Base-by-base conservation (phyloP, 2,888 invertebrate genomes). In the Allacma fusca region DNA sequence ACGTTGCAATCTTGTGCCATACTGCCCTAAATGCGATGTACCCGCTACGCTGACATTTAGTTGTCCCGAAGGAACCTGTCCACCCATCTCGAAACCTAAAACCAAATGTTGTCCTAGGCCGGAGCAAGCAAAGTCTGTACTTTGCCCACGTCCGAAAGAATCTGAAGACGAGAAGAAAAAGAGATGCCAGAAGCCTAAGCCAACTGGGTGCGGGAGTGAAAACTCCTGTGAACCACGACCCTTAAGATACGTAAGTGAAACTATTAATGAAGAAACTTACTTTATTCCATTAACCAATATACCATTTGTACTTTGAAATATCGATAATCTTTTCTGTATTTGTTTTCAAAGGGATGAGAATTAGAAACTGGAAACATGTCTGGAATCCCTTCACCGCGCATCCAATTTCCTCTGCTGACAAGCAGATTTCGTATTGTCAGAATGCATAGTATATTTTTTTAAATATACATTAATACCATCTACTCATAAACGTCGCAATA, bases 11-110 rank as follows among this genome's bases (percentile, higher is more conserved):
- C 59, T 59, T n/a, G 59, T 59, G n/a, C 59, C 59, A n/a, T 59
- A 59, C n/a, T 59, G 59, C 59, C 59, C 59, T n/a, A 59, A 59
- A 59, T 59, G 59, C n/a, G 59, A 59, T 5, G 59, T 59, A 21
- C 59, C 59, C 23, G 7, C 9, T 7, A 59, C 59, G 23, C 12
- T n/a, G 5, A 59, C 59, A 19, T 59, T 59, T n/a, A 59, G 19
- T 7, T 59, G 59, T 59, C 59, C 59, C 5, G 59, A 59, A 23
- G 59, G 23, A 19, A n/a, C 7, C 7, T 59, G 59, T n/a, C n/a
- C 7, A n/a, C n/a, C 59, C 9, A 7, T n/a, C 7, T n/a, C 9
- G n/a, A 19, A 19, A 19, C 59, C 59, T 7, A 19, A 19, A 7
- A 59, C 19, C 12, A 59, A 59, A 23, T 59, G 59, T 23, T 59